These are phyloP conservation scores for Silvanus unidentatus DNA, from an alignment of 2,888 invertebrate species.

Conservation along the genomic window DNA sequence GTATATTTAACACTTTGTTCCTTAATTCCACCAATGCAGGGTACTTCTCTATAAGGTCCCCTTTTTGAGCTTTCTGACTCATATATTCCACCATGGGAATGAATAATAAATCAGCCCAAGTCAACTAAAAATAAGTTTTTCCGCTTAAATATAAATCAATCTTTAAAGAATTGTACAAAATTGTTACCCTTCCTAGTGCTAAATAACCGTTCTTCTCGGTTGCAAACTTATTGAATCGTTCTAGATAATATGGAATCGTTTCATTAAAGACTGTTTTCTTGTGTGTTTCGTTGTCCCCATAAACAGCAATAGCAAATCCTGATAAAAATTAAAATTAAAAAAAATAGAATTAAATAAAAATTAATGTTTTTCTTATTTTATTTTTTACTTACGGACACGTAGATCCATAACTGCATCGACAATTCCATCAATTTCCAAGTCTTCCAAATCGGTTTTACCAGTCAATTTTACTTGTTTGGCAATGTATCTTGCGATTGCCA, in stretches of 20 bases:
- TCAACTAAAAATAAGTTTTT: no score
- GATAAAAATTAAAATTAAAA: conserved; percentile 6
- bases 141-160: no score
- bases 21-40: conserved; percentile 52
- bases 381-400: conserved; percentile 51
- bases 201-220: conserved; percentile 52
- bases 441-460: conserved; percentile 54
- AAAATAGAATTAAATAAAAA: conserved; percentile 1
- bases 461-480: conserved; percentile 57
- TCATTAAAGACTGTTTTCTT: conserved; percentile 50
- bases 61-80: no score
- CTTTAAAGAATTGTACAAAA: no score
- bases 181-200: conserved; percentile 42
- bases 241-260: conserved; percentile 53
- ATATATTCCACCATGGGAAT: no score
- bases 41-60: conserved; percentile 54
- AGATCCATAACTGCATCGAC: conserved; percentile 58
- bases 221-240: conserved; percentile 53
- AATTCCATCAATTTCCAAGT: conserved; percentile 56
- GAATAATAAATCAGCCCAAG: no score
- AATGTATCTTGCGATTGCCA: conserved; percentile 57
- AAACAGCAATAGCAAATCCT: conserved; percentile 52
- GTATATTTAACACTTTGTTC: conserved; percentile 52
- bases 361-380: no score
- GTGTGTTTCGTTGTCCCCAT: conserved; percentile 52